These are phyloP conservation scores for Epinephelus awoara DNA, from an alignment of 2,797 vertebrate genomes.

Conservation along the genomic window DNA sequence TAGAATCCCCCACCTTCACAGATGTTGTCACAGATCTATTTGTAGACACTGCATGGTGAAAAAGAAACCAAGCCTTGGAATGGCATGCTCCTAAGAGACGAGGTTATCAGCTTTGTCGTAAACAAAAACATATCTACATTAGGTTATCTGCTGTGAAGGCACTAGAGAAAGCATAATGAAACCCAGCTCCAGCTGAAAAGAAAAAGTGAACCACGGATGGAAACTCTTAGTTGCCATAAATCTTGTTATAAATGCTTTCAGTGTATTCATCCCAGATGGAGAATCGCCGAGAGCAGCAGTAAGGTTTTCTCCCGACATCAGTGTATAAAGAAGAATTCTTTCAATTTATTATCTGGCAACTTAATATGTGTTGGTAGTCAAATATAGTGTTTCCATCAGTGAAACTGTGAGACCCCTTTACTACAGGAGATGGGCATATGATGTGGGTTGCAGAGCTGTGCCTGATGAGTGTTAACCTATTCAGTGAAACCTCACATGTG, in stretches of 20 bases:
- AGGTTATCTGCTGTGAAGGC: constrained; percentile 32
- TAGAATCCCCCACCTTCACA: constrained; percentile 32
- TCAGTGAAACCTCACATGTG: not conserved
- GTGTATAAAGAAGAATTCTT: constrained; percentile 47
- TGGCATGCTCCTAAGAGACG: not conserved
- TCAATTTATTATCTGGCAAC: constrained; percentile 50
- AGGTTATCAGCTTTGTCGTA: constrained; percentile 25
- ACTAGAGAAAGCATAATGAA: constrained; percentile 52
- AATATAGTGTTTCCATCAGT: constrained; percentile 23
- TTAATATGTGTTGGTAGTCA: constrained; percentile 45
- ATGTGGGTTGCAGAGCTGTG: not conserved
- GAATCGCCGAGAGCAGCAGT: constrained; percentile 50
- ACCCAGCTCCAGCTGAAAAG: constrained; percentile 48
- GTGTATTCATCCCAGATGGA: constrained; percentile 72
- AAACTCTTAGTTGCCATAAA: constrained; percentile 75
- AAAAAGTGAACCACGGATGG: constrained; percentile 57
- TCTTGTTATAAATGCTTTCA: constrained; percentile 73
- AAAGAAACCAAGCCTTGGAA: constrained; percentile 21
- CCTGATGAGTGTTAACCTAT: constrained; percentile 9
- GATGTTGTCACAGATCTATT: constrained; percentile 46
- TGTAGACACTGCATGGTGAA: not conserved
- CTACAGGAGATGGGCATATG: not conserved
- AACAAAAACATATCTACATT: constrained; percentile 14
- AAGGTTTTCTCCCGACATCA: constrained; percentile 44
- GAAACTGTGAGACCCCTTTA: constrained; percentile 1